Conservation (phyloP, 2,888 invertebrate species). For the Amblyjoppa fuscipennis region DNA sequence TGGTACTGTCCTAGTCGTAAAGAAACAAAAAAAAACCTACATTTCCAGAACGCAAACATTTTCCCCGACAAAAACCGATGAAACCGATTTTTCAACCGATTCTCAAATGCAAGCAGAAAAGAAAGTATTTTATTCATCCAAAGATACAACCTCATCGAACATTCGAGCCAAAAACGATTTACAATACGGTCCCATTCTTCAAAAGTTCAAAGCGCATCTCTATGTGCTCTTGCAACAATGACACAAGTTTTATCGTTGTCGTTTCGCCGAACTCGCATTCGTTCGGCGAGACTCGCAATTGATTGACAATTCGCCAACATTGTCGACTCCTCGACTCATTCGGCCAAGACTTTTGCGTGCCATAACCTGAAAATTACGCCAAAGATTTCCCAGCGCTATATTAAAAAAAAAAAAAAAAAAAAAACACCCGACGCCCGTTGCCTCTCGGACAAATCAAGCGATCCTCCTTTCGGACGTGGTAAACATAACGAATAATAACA, state of each 20-base stretch:
- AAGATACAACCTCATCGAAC: background rate
- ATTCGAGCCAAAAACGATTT: background rate
- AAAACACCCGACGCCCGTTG: background rate
- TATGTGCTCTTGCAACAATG: background rate
- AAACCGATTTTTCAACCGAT: background rate
- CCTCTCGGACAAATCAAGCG: background rate
- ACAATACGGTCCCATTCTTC: background rate
- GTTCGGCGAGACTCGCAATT: background rate
- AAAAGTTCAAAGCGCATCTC: background rate
- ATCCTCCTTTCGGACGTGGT: background rate
- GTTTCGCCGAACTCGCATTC: background rate
- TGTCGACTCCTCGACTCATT: background rate
- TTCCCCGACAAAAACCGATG: background rate
- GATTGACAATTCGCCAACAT: background rate
- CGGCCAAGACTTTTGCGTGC: background rate
- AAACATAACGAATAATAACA: background rate
- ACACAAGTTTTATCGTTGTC: background rate
- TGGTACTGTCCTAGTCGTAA: background rate
- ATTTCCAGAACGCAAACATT: background rate
- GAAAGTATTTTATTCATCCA: background rate
- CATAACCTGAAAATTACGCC: conserved; percentile 20
- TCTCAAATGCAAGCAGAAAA: background rate
- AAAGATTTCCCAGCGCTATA: background rate
- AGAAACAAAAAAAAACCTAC: background rate
- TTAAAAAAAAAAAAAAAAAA: background rate